Evolutionary conservation across 2,888 invertebrate species (phyloP), one percentile per base, ranked within the genome.

Genomic region (Lydus trimaculatus): DNA sequence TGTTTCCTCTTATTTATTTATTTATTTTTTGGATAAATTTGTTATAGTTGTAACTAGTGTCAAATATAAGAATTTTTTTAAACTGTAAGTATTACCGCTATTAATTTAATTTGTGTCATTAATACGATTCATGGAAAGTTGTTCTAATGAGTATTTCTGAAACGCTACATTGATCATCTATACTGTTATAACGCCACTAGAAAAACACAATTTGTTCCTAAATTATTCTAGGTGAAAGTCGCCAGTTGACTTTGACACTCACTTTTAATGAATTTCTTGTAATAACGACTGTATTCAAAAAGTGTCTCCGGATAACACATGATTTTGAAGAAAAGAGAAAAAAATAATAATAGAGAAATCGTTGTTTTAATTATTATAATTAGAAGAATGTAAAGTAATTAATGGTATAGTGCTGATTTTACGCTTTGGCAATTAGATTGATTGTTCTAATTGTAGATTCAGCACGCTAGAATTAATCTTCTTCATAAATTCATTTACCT

Each of bases 181-280:
- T 7, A n/a, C 15, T 1, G n/a, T 56, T 25, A n/a, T n/a, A 28
- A 56, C 56, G 23, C 13, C 25, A 15, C 48, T 48, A 48, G 28
- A 28, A 23, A n/a, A n/a, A n/a, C n/a, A n/a, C n/a, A n/a, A n/a
- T n/a, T n/a, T n/a, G n/a, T n/a, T n/a, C n/a, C n/a, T n/a, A n/a
- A 56, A 56, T 28, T 52, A 13, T 52, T 56, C n/a, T 28, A 43
- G 56, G 56, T 52, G 52, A 63, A 63, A 63, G 48, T 56, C 23
- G 63, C 31, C 17, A 3, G 20, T 61, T 36, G 43, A 17, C 33
- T 61, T 61, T 61, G 61, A 61, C 61, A 61, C 61, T 61, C 61
- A 61, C 61, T 61, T 36, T 39, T 61, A 9, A 39, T 56, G 3
- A n/a, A 2, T 56, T 56, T 56, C 1, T 60, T 59, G 4, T 17